A percentile compares a stretch with the other conserved stretches of the same genome.
phyloP scores from a whole-genome alignment of 2,888 invertebrate genomes.

The Hirtodrosophila trivittata region DNA sequence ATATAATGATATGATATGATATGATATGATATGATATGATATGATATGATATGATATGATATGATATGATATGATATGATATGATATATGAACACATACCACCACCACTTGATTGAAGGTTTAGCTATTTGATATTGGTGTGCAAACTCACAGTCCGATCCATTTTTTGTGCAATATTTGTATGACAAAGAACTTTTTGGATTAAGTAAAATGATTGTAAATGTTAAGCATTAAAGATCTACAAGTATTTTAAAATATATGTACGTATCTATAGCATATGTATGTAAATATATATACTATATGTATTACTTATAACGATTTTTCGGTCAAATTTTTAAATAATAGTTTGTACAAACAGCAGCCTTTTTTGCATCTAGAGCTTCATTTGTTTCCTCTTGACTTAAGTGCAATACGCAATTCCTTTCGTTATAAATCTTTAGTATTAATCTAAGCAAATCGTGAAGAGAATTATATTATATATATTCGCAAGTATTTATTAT shows the following conservation, averaged over 20 bases:
- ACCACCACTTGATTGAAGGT: constrained; percentile 75
- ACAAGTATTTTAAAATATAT: constrained; percentile 42
- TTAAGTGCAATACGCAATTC: constrained; percentile 72
- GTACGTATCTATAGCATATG: constrained; percentile 14
- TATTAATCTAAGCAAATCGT: constrained; percentile 28
- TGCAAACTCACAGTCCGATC: constrained; percentile 77
- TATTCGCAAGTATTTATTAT: constrained; percentile 39
- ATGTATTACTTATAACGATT: constrained; percentile 21
- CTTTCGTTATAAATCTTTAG: constrained; percentile 67
- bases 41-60: too few relatives aligned
- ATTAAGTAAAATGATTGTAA: constrained; percentile 65
- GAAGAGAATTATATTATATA: constrained; percentile 19
- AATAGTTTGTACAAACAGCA: constrained; percentile 72
- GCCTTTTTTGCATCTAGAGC: constrained; percentile 74
- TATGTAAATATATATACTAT: constrained; percentile 15
- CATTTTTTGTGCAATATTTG: constrained; percentile 81
- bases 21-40: constrained; percentile 8
- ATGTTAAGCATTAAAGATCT: constrained; percentile 56
- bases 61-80: constrained; percentile 2
- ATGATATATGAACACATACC: constrained; percentile 65
- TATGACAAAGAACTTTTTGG: constrained; percentile 77
- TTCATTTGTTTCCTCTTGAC: constrained; percentile 65
- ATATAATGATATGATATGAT: constrained; percentile 16
- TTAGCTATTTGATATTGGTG: constrained; percentile 65
- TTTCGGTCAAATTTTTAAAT: constrained; percentile 69